Conservation (phyloP, 2,888 invertebrate genomes). For the Malachius bipustulatus region DNA sequence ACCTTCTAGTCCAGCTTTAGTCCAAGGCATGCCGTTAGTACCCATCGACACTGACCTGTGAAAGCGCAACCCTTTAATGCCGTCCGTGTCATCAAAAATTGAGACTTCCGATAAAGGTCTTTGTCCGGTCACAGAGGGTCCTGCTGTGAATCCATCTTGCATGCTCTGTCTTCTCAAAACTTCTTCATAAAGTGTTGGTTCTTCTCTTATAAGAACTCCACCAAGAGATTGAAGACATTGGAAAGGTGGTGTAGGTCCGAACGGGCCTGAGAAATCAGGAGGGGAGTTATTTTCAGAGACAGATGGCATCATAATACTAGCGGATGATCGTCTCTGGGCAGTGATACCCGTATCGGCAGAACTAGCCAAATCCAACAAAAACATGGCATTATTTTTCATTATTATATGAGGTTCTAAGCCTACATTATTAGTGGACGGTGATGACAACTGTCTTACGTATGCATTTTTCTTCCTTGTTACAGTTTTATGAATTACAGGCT, state of each 20-base stretch:
- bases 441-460: constrained; percentile 22
- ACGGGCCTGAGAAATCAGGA: constrained; percentile 42
- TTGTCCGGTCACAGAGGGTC: constrained; percentile 30
- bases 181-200: constrained; percentile 37
- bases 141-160: constrained; percentile 29
- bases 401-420: constrained; percentile 46
- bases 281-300: constrained; percentile 46
- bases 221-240: constrained; percentile 48
- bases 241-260: constrained; percentile 45
- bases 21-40: constrained; percentile 49
- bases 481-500: constrained; percentile 29
- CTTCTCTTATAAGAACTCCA: constrained; percentile 26
- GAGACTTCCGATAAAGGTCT: constrained; percentile 45
- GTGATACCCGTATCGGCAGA: constrained; percentile 44
- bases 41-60: constrained; percentile 86
- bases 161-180: constrained; percentile 37
- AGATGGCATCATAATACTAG: constrained; percentile 37
- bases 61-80: constrained; percentile 49
- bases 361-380: constrained; percentile 79
- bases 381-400: constrained; percentile 90
- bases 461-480: constrained; percentile 24
- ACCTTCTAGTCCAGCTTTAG: constrained; percentile 44
- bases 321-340: constrained; percentile 30
- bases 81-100: constrained; percentile 42
- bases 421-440: constrained; percentile 29